Conservation (phyloP, 2,113 vertebrate genomes). For the Pantherophis guttatus region DNA sequence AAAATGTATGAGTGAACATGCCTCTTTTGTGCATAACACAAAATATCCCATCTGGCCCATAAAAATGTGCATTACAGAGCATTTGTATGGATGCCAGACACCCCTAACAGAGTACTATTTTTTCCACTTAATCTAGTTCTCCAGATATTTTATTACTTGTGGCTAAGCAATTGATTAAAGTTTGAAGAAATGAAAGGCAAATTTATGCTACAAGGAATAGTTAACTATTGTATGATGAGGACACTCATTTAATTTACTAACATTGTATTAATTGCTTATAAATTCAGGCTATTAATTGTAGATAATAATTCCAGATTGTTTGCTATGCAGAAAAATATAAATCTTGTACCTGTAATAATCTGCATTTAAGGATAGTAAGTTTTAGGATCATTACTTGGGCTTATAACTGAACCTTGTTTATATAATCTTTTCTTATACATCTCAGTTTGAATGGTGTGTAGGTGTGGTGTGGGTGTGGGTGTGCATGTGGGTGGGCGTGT, state of each 20-base stretch:
- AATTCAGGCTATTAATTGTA: conserved; percentile 36
- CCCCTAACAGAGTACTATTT: conserved; percentile 71
- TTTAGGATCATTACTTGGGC: background rate
- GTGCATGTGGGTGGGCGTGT: background rate
- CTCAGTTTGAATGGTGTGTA: too few species aligned
- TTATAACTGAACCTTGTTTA: background rate
- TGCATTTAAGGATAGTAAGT: background rate
- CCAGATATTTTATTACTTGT: conserved; percentile 77
- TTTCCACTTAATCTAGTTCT: conserved; percentile 75
- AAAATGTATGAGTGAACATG: conserved; percentile 72
- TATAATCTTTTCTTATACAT: background rate
- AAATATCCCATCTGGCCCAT: conserved; percentile 76
- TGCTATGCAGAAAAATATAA: background rate
- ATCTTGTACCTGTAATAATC: background rate
- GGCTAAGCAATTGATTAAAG: conserved; percentile 67
- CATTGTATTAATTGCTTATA: conserved; percentile 50
- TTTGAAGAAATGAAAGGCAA: conserved; percentile 57
- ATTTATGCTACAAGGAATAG: conserved; percentile 58
- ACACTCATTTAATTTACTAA: conserved; percentile 34
- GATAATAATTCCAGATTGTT: conserved; percentile 56
- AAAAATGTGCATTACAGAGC: conserved; percentile 65
- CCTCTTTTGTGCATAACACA: conserved; percentile 74
- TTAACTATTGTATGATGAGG: conserved; percentile 40
- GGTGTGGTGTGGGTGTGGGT: background rate
- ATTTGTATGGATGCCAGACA: conserved; percentile 70